A percentile compares a stretch with the other conserved stretches of the same genome.
phyloP scores from a whole-genome alignment of 2,888 invertebrate genomes.

The Rhimphoctona megacephalus region DNA sequence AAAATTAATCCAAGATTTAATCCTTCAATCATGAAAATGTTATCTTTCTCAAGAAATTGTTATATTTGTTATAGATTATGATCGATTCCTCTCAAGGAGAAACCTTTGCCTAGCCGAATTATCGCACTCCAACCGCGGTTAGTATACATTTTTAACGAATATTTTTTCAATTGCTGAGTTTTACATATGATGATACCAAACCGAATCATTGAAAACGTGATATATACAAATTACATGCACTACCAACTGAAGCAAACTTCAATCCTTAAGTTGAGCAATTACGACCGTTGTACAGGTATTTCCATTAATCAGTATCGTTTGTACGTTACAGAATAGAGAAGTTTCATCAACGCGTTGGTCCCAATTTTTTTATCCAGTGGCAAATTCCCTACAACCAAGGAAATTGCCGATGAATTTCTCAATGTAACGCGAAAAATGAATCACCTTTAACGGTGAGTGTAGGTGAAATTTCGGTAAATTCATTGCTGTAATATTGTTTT shows the following conservation, averaged over 20 bases:
- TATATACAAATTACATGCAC: constrained; percentile 65
- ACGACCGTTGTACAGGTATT: neutral
- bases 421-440: neutral
- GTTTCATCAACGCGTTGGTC: neutral
- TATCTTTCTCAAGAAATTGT: neutral
- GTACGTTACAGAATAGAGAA: constrained; percentile 14
- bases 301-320: neutral
- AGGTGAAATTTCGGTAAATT: neutral
- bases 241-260: constrained; percentile 54
- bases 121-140: neutral
- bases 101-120: neutral
- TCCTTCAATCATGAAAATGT: neutral
- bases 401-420: neutral
- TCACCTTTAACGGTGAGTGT: neutral
- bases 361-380: neutral
- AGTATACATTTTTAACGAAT: neutral
- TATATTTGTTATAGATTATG: neutral
- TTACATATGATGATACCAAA: constrained; percentile 58
- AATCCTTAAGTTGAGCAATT: neutral
- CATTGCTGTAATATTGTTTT: neutral
- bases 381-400: neutral
- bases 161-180: constrained; percentile 1
- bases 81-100: neutral
- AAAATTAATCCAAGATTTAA: neutral
- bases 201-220: constrained; percentile 66